phyloP scores from a whole-genome alignment of 2,797 vertebrate species.

The Natrix natrix region DNA sequence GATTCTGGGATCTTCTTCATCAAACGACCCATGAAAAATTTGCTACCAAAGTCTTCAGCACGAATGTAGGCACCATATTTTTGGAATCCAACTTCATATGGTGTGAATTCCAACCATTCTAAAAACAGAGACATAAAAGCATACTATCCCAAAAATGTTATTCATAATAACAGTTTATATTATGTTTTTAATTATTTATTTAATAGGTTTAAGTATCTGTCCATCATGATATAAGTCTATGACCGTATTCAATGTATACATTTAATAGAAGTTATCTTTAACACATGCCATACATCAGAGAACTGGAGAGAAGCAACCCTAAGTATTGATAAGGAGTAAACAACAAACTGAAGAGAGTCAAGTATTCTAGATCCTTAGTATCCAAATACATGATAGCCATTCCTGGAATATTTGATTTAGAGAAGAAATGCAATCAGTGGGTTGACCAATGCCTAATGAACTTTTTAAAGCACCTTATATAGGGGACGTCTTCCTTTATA shows the following conservation, averaged over 20 bases:
- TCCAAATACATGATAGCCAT: not conserved
- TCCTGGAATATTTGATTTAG: not conserved
- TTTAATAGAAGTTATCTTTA: not conserved
- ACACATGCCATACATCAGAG: not conserved
- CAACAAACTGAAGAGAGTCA: not conserved
- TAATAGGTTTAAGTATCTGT: not conserved
- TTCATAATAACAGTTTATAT: not conserved
- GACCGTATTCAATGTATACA: not conserved
- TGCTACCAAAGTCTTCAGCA: constrained; percentile 75
- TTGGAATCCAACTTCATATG: constrained; percentile 76
- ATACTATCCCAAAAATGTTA: not conserved
- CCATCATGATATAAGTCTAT: not conserved
- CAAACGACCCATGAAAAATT: constrained; percentile 79
- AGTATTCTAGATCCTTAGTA: not conserved
- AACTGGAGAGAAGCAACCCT: not conserved
- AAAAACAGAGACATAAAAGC: constrained; percentile 3
- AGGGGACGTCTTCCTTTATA: not conserved
- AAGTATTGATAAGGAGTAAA: not conserved
- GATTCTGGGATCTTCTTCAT: constrained; percentile 76
- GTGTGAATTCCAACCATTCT: constrained; percentile 81
- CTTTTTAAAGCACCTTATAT: not conserved
- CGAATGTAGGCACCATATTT: constrained; percentile 75
- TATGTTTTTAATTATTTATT: not conserved
- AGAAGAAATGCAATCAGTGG: not conserved
- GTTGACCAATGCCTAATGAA: not conserved